Percentiles rank a stretch among this genome's conserved stretches.
These are phyloP conservation scores for Callithrix jacchus DNA, from an alignment of 2,113 vertebrate species.

Conservation along the genomic window DNA sequence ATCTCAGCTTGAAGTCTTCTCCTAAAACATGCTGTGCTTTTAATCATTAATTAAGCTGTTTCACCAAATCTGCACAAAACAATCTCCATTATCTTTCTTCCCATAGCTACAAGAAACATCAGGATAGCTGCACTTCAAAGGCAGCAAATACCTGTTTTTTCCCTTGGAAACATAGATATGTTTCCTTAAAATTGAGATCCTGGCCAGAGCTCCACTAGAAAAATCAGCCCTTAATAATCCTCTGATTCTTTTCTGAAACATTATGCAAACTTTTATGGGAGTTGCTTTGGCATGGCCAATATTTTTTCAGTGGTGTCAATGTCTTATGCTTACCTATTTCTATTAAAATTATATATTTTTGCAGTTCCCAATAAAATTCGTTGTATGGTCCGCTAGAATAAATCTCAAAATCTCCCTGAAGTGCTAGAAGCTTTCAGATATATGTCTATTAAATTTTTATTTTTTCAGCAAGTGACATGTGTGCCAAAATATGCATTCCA, in stretches of 20 bases:
- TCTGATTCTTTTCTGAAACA: constrained; percentile 66
- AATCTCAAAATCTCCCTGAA: constrained; percentile 77
- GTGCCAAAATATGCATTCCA: constrained; percentile 72
- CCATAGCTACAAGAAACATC: neutral
- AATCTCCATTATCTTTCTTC: neutral
- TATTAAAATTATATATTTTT: constrained; percentile 79
- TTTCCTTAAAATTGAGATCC: constrained; percentile 54
- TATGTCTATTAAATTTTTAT: constrained; percentile 78
- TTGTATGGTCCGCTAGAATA: constrained; percentile 76
- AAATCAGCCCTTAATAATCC: constrained; percentile 20
- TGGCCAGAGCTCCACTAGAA: constrained; percentile 19
- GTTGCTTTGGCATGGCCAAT: constrained; percentile 70
- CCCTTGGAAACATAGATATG: neutral
- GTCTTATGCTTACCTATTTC: constrained; percentile 75
- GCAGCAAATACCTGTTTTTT: constrained; percentile 8
- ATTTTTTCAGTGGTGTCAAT: constrained; percentile 78
- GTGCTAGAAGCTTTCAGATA: constrained; percentile 79
- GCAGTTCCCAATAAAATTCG: constrained; percentile 77
- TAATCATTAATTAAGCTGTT: constrained; percentile 18
- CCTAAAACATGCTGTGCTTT: neutral
- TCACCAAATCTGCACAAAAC: neutral
- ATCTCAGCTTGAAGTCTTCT: neutral
- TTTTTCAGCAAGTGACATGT: constrained; percentile 46
- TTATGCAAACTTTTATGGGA: constrained; percentile 75
- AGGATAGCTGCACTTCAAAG: constrained; percentile 35